These are phyloP conservation scores for Trachurus trachurus DNA, from an alignment of 2,797 vertebrate genomes.

Conservation along the genomic window DNA sequence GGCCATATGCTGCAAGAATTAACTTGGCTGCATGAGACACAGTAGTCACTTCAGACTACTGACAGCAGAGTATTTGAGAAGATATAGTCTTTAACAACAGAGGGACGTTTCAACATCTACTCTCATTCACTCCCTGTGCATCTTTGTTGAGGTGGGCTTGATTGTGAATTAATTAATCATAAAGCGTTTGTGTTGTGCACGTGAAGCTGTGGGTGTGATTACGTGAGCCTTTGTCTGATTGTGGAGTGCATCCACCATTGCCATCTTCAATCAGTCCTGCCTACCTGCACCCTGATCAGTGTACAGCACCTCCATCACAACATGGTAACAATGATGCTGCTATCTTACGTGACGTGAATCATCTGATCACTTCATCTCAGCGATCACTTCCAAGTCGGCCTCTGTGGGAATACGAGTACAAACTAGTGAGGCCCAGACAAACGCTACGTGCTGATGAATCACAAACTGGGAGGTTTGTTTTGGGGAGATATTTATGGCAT, in stretches of 20 bases:
- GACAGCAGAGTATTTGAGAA: too few species aligned
- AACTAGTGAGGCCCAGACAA: not conserved
- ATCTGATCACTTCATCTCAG: not conserved
- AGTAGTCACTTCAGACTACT: too few species aligned
- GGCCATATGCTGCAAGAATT: too few species aligned
- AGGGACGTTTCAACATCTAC: too few species aligned
- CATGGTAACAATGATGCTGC: not conserved
- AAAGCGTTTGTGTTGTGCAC: not conserved
- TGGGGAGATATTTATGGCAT: slow-evolving; percentile 31
- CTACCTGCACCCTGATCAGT: not conserved
- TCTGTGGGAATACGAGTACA: slow-evolving; percentile 4
- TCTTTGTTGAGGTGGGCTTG: too few species aligned
- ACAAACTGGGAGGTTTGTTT: slow-evolving; percentile 13
- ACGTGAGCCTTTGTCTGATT: not conserved
- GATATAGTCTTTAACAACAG: too few species aligned
- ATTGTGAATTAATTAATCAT: too few species aligned
- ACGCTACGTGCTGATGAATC: slow-evolving; percentile 9
- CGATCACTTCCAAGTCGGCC: not conserved
- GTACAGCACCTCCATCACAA: not conserved
- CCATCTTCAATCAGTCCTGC: not conserved
- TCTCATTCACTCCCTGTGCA: too few species aligned
- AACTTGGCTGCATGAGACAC: too few species aligned
- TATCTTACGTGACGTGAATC: not conserved
- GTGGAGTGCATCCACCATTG: not conserved
- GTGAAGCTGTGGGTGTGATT: slow-evolving; percentile 1